phyloP scores from a whole-genome alignment of 2,888 invertebrate species.

The Hemistola chrysoprasaria region DNA sequence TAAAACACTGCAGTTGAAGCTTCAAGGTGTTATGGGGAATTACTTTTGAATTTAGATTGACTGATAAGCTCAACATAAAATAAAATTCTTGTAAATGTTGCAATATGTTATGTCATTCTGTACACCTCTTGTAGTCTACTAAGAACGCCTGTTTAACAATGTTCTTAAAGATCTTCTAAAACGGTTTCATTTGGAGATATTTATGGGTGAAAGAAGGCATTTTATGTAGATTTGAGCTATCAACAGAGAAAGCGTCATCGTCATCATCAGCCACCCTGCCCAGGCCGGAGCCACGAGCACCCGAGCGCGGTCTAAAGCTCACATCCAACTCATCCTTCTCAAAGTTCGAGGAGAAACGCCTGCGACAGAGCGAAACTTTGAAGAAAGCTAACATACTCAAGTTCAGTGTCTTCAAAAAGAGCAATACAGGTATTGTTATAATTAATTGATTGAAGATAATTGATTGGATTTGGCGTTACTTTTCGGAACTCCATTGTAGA shows the following conservation, averaged over 20 bases:
- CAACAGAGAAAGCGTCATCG: constrained; percentile 66
- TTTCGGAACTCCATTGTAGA: no score
- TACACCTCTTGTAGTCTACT: no score
- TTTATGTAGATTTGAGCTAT: no score
- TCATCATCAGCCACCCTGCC: constrained; percentile 60
- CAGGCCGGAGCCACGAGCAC: constrained; percentile 61
- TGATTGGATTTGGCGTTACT: no score
- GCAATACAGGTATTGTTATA: constrained; percentile 81
- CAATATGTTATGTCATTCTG: no score
- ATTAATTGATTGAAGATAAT: no score
- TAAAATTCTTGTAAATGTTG: no score
- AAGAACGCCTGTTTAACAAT: no score
- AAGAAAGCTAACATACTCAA: constrained; percentile 90
- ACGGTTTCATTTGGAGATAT: no score
- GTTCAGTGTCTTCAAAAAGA: constrained; percentile 89
- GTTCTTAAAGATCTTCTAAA: no score
- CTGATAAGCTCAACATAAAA: no score
- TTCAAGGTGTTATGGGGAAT: constrained; percentile 23
- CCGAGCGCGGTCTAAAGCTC: constrained; percentile 69
- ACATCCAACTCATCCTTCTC: constrained; percentile 83
- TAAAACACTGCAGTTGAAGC: constrained; percentile 28
- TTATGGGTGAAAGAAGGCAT: background rate
- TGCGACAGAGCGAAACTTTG: constrained; percentile 86
- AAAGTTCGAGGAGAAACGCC: constrained; percentile 93
- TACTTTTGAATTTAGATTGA: constrained; percentile 1